Conservation (phyloP, 53 echinoderm and acorn worm species). For the Stichopus horrens region DNA sequence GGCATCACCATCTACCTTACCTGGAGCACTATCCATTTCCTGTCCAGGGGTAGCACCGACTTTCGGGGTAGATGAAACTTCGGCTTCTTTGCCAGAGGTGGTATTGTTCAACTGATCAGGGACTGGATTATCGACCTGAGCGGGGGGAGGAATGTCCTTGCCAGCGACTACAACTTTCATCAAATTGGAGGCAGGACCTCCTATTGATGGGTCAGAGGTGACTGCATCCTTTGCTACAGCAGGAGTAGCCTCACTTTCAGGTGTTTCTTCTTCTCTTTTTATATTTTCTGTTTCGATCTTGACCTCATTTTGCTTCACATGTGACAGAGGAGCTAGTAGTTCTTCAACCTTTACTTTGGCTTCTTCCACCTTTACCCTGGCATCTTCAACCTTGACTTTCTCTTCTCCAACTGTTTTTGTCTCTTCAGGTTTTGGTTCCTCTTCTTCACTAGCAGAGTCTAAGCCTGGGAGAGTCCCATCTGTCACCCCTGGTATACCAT, state of each 20-base stretch:
- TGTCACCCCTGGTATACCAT: background rate
- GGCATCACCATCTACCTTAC: background rate
- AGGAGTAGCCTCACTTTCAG: background rate
- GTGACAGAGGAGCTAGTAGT: background rate
- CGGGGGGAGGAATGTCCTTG: background rate
- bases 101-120: background rate
- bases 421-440: background rate
- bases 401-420: background rate
- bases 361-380: background rate
- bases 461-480: slow-evolving; percentile 22
- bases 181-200: background rate
- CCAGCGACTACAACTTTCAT: background rate
- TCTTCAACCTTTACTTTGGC: slow-evolving; percentile 31
- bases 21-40: background rate
- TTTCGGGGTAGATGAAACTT: background rate
- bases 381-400: slow-evolving; percentile 8
- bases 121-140: too few species aligned
- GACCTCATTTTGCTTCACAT: background rate
- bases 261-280: background rate
- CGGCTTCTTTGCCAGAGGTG: background rate
- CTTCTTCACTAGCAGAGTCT: slow-evolving; percentile 6
- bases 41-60: background rate
- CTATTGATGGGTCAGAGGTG: background rate
- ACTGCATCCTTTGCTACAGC: background rate
- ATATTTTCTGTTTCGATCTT: background rate